Evolutionary conservation across 2,113 vertebrate species (phyloP), one percentile per base, ranked within the genome.

Genomic region (Passer domesticus): DNA sequence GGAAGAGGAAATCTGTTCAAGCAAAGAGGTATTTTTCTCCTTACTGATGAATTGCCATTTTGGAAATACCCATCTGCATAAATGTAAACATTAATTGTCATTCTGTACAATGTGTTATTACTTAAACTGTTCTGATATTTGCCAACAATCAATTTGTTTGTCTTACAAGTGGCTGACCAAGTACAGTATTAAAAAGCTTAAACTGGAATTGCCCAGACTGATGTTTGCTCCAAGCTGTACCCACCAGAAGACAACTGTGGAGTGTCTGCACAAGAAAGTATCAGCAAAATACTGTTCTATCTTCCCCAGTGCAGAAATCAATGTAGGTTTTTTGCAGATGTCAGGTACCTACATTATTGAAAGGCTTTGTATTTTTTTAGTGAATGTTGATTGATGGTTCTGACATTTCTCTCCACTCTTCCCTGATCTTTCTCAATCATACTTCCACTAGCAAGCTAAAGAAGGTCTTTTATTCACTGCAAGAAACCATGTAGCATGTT

Each of bases 141-240:
- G 33, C 63, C 70, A 55, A 69, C 49, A 74, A 79, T 28, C 50
- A 33, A 4, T 76, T 93, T 92, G 50, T 89, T 77, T 97, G 86
- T 96, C 81, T 91, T 92, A 23, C 82, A 87, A 99, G 98, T 99
- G 98, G 98, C 74, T 99, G 80, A 97, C 89, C 70, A 98, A 95
- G 43, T 98, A 97, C 52, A 95, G 98, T 9, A 89, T 99, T 37
- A 98, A 94, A 95, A 98, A 97, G 31, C 97, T 98, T 84, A 98
- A 97, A 85, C 76, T 99, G 95, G 98, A 98, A 13, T 87, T 99
- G 67, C 97, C 98, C 95, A 96, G 87, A 5, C 75, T 98, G 74
- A 39, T 98, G 64, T 98, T 98, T 31, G 97, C 98, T 31, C 98
- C 98, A 25, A 92, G 94, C 25, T 98, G 98, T 56, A 66, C 88